Evolutionary conservation across 2,797 vertebrate genomes (phyloP).

Genomic region (Liparis tanakae): DNA sequence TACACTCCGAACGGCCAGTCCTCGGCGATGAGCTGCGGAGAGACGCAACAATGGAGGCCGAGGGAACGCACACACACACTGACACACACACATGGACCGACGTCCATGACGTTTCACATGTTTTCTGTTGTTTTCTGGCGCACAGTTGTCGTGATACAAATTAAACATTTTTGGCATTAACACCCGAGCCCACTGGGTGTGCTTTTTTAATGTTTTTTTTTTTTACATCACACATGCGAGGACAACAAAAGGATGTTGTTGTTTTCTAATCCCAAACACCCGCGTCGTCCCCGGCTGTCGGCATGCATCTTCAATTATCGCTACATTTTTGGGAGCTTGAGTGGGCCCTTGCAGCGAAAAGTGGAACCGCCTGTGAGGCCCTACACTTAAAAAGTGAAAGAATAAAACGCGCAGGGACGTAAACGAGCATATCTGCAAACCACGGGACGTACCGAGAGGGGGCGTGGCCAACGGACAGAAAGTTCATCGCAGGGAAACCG

Average conservation of each 20-base stretch:
- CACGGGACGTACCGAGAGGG: not conserved
- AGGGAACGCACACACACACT: constrained; percentile 12
- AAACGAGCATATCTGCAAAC: constrained; percentile 11
- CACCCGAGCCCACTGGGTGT: not conserved
- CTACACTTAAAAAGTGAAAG: constrained; percentile 2
- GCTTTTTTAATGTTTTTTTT: too few relatives aligned
- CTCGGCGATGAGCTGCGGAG: constrained; percentile 84
- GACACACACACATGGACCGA: constrained; percentile 16
- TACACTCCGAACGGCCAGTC: constrained; percentile 91
- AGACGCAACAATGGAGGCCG: not conserved
- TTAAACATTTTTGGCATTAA: not conserved
- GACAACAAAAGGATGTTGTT: constrained; percentile 17
- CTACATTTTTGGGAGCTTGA: not conserved
- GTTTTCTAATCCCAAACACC: not conserved
- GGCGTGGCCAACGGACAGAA: not conserved
- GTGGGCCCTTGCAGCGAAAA: not conserved
- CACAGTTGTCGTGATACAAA: not conserved
- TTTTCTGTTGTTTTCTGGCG: not conserved
- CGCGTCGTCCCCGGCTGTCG: not conserved
- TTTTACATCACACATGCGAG: constrained; percentile 1
- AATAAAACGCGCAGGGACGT: constrained; percentile 5
- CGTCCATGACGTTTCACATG: not conserved
- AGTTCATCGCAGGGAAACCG: not conserved
- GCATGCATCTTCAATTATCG: not conserved
- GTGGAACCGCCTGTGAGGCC: not conserved